Conservation (phyloP, 2,888 invertebrate genomes). For the Litoditis marina region DNA sequence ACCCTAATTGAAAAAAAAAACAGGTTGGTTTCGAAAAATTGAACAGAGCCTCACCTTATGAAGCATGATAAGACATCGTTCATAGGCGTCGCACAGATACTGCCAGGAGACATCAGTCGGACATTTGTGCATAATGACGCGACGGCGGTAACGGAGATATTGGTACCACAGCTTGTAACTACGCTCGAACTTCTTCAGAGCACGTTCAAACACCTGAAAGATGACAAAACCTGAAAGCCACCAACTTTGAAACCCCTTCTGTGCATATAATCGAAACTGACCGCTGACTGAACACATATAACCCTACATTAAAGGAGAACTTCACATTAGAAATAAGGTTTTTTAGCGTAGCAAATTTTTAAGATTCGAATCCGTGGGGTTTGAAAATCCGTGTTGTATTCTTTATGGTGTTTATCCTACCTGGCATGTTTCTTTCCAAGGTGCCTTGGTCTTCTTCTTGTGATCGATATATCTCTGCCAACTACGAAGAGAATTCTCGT, state of each 20-base stretch:
- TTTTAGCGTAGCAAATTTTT: no score
- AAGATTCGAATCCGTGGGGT: no score
- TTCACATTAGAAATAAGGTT: no score
- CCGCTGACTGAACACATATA: no score
- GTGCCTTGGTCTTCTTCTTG: slow-evolving; percentile 75
- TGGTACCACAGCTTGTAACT: slow-evolving; percentile 94
- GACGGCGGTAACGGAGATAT: slow-evolving; percentile 81
- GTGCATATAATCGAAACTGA: no score
- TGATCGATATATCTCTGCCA: slow-evolving; percentile 97
- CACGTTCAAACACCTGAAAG: slow-evolving; percentile 81
- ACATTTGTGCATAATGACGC: slow-evolving; percentile 71
- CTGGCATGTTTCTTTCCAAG: slow-evolving; percentile 62
- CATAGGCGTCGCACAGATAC: slow-evolving; percentile 92
- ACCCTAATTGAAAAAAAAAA: no score
- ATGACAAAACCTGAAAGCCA: no score
- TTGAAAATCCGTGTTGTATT: no score
- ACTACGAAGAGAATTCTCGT: slow-evolving; percentile 94
- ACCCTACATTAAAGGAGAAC: no score
- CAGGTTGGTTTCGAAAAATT: no score
- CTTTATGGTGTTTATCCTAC: no score
- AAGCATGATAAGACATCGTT: slow-evolving; percentile 93
- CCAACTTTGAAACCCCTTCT: no score
- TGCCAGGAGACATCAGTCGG: slow-evolving; percentile 83
- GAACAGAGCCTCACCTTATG: slow-evolving; percentile 86
- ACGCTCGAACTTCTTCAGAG: slow-evolving; percentile 91